Evolutionary conservation across 2,113 vertebrate species (phyloP).

Genomic region (Malurus cyaneus): DNA sequence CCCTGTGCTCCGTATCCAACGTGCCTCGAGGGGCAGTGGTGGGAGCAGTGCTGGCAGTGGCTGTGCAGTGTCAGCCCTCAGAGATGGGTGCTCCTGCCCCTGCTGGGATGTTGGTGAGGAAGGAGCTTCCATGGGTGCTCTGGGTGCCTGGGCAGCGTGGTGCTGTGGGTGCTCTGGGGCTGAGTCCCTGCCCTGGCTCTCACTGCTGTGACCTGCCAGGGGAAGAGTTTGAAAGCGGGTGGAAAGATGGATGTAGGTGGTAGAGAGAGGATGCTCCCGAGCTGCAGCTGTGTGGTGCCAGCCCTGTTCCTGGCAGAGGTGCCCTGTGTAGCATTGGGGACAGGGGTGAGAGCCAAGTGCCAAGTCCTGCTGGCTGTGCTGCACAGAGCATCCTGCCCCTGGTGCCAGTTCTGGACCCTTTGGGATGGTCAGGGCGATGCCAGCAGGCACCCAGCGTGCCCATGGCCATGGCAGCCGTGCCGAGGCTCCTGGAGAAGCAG

Average conservation of each 20-base stretch:
- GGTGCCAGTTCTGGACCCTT: fast-evolving
- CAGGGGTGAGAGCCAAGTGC: background rate
- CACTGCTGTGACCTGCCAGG: background rate
- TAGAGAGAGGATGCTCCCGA: background rate
- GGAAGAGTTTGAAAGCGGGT: background rate
- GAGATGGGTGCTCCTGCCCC: background rate
- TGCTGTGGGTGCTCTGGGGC: background rate
- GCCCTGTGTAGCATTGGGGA: background rate
- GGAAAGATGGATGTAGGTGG: background rate
- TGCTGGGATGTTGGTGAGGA: fast-evolving
- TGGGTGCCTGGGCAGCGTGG: fast-evolving
- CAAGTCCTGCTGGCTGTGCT: fast-evolving
- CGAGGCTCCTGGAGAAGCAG: background rate
- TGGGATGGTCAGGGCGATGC: background rate
- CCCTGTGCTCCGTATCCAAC: fast-evolving
- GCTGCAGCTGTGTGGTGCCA: fast-evolving
- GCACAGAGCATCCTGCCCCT: background rate
- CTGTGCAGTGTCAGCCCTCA: fast-evolving
- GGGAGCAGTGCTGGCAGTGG: background rate
- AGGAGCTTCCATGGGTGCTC: background rate
- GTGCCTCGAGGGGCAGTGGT: fast-evolving
- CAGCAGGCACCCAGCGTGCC: fast-evolving
- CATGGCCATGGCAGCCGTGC: fast-evolving
- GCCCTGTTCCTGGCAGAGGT: background rate
- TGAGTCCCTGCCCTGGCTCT: background rate